Conservation (phyloP, 1,140 invertebrate species). For the Euglossa dilemma region DNA sequence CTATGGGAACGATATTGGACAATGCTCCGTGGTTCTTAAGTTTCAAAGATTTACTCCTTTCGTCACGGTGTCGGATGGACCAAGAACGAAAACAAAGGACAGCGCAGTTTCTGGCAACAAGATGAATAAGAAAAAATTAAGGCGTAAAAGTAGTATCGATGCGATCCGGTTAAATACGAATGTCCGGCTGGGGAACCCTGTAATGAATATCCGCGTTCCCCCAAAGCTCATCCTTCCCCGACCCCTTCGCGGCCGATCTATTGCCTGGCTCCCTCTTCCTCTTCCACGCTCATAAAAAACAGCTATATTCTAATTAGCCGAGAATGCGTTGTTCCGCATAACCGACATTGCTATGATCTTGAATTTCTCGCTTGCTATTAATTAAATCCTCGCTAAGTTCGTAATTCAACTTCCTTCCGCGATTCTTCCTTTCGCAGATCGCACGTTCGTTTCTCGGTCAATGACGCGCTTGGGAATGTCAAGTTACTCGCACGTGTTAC, state of each 20-base stretch:
- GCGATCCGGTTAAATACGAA: constrained; percentile 79
- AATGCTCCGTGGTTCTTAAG: background rate
- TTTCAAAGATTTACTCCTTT: too few species aligned
- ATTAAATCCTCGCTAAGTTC: background rate
- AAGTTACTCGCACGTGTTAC: background rate
- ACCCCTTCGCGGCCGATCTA: constrained; percentile 53
- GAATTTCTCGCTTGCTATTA: constrained; percentile 2
- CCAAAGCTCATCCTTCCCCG: constrained; percentile 61
- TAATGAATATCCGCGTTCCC: constrained; percentile 79
- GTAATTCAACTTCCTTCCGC: background rate
- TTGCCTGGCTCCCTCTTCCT: constrained; percentile 80
- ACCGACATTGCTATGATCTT: constrained; percentile 43
- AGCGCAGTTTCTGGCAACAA: background rate
- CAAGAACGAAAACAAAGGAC: background rate
- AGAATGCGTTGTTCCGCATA: constrained; percentile 70
- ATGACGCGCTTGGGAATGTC: background rate
- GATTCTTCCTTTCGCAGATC: background rate
- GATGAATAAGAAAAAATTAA: constrained; percentile 33
- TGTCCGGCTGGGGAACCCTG: constrained; percentile 80
- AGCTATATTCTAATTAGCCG: constrained; percentile 82
- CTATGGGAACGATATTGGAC: too few species aligned
- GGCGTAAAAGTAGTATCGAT: constrained; percentile 44
- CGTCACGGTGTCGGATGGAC: background rate
- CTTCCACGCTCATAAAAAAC: constrained; percentile 83
- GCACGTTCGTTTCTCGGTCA: background rate